Evolutionary conservation across 2,888 invertebrate species (phyloP).

Genomic region (Plutella xylostella): DNA sequence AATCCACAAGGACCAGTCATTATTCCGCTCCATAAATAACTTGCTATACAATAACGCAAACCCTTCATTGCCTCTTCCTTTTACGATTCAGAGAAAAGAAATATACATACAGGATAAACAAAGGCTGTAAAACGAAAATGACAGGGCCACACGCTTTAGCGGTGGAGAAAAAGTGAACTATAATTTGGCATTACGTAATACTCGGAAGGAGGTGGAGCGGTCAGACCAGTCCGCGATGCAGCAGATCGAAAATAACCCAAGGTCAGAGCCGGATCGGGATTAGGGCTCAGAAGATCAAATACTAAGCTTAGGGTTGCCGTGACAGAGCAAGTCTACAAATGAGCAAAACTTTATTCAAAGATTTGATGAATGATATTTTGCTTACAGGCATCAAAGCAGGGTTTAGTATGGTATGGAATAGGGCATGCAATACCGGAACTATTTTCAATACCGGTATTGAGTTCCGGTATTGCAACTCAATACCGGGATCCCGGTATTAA

Average conservation of each 20-base stretch:
- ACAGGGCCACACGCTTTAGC: slow-evolving; percentile 64
- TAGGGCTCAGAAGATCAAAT: no score
- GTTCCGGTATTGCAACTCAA: no score
- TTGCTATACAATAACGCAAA: slow-evolving; percentile 55
- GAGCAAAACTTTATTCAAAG: no score
- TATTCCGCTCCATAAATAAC: slow-evolving; percentile 64
- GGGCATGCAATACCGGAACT: no score
- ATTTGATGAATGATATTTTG: no score
- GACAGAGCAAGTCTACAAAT: no score
- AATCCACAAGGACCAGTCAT: slow-evolving; percentile 34
- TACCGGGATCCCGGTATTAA: no score
- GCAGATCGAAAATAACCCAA: slow-evolving; percentile 67
- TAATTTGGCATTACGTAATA: slow-evolving; percentile 67
- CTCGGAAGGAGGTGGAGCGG: slow-evolving; percentile 62
- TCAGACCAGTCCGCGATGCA: slow-evolving; percentile 51
- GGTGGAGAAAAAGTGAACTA: slow-evolving; percentile 49
- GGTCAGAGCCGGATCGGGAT: slow-evolving; percentile 36
- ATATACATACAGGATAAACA: slow-evolving; percentile 65
- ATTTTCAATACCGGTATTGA: no score
- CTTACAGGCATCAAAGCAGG: no score
- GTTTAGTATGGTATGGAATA: no score
- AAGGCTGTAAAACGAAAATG: slow-evolving; percentile 61
- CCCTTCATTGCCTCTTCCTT: slow-evolving; percentile 68
- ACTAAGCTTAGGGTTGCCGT: no score
- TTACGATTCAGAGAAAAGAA: slow-evolving; percentile 64